Conservation (phyloP, 2,888 invertebrate genomes). For the Pammene aurita region DNA sequence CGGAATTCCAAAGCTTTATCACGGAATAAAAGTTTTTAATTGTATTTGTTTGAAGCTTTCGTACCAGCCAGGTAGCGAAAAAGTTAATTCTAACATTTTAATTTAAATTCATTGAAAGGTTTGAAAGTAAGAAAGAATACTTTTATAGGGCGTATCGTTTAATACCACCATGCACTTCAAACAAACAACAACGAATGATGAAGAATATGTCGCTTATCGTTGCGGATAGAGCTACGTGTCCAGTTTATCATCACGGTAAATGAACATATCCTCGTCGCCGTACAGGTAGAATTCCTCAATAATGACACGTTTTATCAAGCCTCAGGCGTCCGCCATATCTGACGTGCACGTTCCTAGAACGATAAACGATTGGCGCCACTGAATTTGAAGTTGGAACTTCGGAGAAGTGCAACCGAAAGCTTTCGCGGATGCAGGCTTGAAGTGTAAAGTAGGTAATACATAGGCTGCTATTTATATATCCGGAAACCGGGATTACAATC, state of each 20-base stretch:
- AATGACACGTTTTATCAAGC: conserved; percentile 31
- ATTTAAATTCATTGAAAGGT: background rate
- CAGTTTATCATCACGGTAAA: background rate
- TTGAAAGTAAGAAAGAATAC: no score
- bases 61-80: background rate
- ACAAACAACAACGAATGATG: background rate
- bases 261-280: background rate
- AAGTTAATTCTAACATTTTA: background rate
- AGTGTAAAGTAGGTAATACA: background rate
- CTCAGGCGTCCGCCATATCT: conserved; percentile 41
- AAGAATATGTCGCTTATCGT: conserved; percentile 1
- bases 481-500: no score
- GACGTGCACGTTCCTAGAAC: conserved; percentile 44
- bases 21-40: background rate
- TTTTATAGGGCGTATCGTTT: no score
- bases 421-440: conserved; percentile 15
- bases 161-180: background rate
- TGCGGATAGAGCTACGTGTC: background rate
- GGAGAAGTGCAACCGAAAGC: conserved; percentile 57
- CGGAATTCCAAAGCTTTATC: background rate
- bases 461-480: no score
- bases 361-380: conserved; percentile 46
- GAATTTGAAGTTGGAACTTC: conserved; percentile 58
- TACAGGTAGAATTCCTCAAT: conserved; percentile 28
- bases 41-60: background rate